Evolutionary conservation across 2,888 invertebrate species (phyloP).

Genomic region (Lobophora halterata): DNA sequence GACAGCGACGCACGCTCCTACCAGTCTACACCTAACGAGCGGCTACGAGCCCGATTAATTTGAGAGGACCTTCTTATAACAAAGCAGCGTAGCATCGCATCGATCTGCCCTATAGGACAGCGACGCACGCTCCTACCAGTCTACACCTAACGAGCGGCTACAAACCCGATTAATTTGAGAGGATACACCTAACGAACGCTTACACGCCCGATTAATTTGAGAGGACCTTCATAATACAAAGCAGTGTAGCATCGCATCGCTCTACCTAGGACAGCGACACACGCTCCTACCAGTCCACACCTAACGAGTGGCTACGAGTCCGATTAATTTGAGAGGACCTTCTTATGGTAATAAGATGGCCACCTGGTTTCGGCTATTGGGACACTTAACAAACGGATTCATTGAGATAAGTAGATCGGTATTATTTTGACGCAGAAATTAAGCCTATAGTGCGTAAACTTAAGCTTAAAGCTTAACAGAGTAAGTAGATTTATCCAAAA

Average conservation of each 20-base stretch:
- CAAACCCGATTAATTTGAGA: slow-evolving; percentile 46
- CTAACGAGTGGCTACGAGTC: slow-evolving; percentile 44
- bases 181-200: no score
- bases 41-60: slow-evolving; percentile 44
- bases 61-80: slow-evolving; percentile 34
- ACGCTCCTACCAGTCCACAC: slow-evolving; percentile 31
- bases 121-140: slow-evolving; percentile 23
- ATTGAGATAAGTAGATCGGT: no score
- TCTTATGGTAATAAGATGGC: slow-evolving; percentile 19
- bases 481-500: no score
- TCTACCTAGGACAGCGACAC: slow-evolving; percentile 3
- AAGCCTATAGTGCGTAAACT: no score
- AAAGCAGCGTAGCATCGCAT: no score
- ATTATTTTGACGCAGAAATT: no score
- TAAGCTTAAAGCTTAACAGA: no score
- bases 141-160: slow-evolving; percentile 44
- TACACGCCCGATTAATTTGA: no score
- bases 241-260: slow-evolving; percentile 8
- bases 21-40: slow-evolving; percentile 43
- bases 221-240: slow-evolving; percentile 29
- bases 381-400: slow-evolving; percentile 44
- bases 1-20: slow-evolving; percentile 19
- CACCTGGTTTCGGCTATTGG: slow-evolving; percentile 24
- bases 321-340: slow-evolving; percentile 43
- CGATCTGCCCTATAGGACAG: slow-evolving; percentile 1